Conservation (phyloP, 2,888 invertebrate genomes). For the Leucania comma region DNA sequence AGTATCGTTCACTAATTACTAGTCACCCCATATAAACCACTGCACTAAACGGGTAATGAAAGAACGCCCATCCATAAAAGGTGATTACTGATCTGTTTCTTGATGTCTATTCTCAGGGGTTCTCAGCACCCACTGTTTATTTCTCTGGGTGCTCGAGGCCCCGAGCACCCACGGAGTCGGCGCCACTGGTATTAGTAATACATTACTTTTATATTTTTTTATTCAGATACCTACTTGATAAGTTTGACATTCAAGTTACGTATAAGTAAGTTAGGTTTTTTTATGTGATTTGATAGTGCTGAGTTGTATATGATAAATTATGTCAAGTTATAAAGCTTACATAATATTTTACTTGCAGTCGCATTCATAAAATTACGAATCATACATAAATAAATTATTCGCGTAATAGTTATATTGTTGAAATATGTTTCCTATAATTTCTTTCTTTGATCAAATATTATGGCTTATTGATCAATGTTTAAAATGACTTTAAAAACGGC, state of each 20-base stretch:
- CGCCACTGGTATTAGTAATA: too few species aligned
- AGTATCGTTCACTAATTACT: too few species aligned
- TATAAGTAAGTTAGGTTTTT: background rate
- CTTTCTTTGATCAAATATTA: background rate
- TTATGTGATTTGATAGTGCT: background rate
- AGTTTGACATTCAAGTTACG: constrained; percentile 1
- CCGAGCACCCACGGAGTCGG: too few species aligned
- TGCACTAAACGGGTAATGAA: too few species aligned
- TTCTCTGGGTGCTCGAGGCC: too few species aligned
- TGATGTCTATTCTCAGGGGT: too few species aligned
- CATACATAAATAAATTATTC: background rate
- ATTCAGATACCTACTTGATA: background rate
- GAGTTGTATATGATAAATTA: background rate
- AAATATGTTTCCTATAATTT: background rate
- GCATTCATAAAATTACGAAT: background rate
- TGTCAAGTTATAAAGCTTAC: background rate
- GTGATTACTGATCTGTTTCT: too few species aligned
- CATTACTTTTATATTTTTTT: constrained; percentile 14
- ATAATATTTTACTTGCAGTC: background rate
- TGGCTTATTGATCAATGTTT: background rate
- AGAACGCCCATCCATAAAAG: too few species aligned
- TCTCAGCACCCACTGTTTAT: too few species aligned
- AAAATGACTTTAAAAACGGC: background rate
- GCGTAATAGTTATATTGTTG: background rate
- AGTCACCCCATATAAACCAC: too few species aligned